A percentile compares a stretch with the other conserved stretches of the same genome.
Conservation (phyloP, 2,113 vertebrate genomes). For the Vidua chalybeata region DNA sequence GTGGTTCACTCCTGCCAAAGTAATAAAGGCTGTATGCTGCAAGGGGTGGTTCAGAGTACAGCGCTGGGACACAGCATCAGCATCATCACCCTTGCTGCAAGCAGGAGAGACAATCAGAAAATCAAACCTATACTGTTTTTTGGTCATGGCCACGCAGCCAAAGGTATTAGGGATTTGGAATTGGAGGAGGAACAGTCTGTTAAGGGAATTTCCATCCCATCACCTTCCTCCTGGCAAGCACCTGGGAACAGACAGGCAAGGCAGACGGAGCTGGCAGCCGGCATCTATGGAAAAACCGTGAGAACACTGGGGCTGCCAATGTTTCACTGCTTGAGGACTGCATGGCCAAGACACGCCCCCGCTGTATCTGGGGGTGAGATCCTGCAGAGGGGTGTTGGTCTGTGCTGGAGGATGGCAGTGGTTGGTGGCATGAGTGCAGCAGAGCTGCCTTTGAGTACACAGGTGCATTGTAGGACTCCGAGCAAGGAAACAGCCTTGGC, state of each 20-base stretch:
- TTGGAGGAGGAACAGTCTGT: not conserved
- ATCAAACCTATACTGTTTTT: accelerated
- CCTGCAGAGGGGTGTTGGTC: not conserved
- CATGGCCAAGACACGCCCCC: not conserved
- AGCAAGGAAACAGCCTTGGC: not conserved
- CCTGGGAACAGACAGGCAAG: not conserved
- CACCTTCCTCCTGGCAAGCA: slow-evolving; percentile 24
- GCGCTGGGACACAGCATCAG: not conserved
- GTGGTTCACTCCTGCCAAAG: not conserved
- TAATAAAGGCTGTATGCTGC: not conserved
- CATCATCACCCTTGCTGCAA: not conserved
- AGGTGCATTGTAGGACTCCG: not conserved
- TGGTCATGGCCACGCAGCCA: accelerated
- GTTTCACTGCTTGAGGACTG: not conserved
- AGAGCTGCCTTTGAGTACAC: not conserved
- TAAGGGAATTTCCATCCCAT: slow-evolving; percentile 9
- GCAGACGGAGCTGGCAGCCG: slow-evolving; percentile 10
- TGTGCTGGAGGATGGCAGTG: not conserved
- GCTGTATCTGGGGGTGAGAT: not conserved
- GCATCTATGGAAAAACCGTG: not conserved
- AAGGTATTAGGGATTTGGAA: not conserved
- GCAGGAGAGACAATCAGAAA: not conserved
- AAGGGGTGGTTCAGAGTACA: not conserved
- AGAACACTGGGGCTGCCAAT: not conserved
- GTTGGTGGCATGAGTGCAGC: not conserved